phyloP scores from a whole-genome alignment of 2,113 vertebrate species.

The Leptosomus discolor region DNA sequence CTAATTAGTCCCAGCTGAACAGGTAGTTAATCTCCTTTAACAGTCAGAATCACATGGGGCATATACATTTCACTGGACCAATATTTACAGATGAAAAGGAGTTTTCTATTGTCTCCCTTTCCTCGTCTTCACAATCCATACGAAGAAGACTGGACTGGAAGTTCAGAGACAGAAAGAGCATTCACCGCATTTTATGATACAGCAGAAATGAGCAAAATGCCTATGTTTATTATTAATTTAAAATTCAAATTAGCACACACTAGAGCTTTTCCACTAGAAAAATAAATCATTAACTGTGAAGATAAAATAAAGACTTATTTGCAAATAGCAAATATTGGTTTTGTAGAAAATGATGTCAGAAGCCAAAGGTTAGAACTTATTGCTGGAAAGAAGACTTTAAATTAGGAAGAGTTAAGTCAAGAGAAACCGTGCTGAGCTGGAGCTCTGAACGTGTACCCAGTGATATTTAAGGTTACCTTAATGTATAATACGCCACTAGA shows the following conservation, averaged over 20 bases:
- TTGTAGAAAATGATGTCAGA: background rate
- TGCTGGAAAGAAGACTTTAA: background rate
- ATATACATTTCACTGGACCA: background rate
- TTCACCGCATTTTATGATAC: background rate
- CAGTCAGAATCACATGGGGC: background rate
- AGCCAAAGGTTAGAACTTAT: background rate
- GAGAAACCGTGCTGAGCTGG: background rate
- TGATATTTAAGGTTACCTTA: background rate
- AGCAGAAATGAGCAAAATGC: background rate
- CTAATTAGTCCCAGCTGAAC: slow-evolving; percentile 40
- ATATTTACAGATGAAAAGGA: background rate
- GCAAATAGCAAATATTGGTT: background rate
- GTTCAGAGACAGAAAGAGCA: background rate
- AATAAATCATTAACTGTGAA: background rate
- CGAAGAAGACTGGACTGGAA: background rate
- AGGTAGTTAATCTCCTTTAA: background rate
- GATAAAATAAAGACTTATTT: background rate
- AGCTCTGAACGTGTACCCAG: background rate
- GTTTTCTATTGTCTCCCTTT: background rate
- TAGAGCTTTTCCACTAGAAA: background rate
- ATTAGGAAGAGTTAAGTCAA: background rate
- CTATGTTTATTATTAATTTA: background rate
- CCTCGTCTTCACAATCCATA: background rate
- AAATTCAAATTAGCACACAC: background rate
- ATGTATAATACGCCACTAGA: background rate